These are phyloP conservation scores for Planococcus citri DNA, from an alignment of 1,140 invertebrate species.

Conservation along the genomic window DNA sequence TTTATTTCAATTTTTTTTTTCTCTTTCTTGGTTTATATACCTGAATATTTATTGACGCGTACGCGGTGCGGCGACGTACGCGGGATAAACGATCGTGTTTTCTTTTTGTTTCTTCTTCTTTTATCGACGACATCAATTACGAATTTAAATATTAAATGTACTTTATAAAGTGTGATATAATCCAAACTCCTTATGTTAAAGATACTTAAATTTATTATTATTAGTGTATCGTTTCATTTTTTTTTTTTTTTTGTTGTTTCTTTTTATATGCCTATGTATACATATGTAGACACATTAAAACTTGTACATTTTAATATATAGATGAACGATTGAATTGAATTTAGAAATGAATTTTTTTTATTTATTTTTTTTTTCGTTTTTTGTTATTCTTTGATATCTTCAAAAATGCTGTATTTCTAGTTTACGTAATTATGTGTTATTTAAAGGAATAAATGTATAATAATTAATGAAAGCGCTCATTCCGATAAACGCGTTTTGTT, in stretches of 20 bases:
- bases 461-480: neutral
- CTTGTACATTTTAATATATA: conserved; percentile 12
- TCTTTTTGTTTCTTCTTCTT: neutral
- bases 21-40: neutral
- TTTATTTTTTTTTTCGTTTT: neutral
- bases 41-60: neutral
- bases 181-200: conserved; percentile 12
- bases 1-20: too few relatives aligned
- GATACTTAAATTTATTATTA: conserved; percentile 18
- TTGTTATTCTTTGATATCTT: conserved; percentile 10
- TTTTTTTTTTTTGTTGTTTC: conserved; percentile 13
- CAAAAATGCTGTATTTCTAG: conserved; percentile 7
- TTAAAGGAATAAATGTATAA: conserved; percentile 4
- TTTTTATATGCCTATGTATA: conserved; percentile 20
- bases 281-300: conserved; percentile 18
- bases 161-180: conserved; percentile 20
- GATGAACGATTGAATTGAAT: conserved; percentile 14
- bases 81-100: neutral
- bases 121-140: neutral
- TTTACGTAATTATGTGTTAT: conserved; percentile 8
- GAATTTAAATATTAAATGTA: conserved; percentile 21
- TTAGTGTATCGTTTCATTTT: conserved; percentile 17
- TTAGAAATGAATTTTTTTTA: conserved; percentile 17
- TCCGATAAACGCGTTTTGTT: too few relatives aligned
- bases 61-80: too few relatives aligned